Conservation (phyloP, 2,113 vertebrate genomes). For the Vireo altiloquus region DNA sequence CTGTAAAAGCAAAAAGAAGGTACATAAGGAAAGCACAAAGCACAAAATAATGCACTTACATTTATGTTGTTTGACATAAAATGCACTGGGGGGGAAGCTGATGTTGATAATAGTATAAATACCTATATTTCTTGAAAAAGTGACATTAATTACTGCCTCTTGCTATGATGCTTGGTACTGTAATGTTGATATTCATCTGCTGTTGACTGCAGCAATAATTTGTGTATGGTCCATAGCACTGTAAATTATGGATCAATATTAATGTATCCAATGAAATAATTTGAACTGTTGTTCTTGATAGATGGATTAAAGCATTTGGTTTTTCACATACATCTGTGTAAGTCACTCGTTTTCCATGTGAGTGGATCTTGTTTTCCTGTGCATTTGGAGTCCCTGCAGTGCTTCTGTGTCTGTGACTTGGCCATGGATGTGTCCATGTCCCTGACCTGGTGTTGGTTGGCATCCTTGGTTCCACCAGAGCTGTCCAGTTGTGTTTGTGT, state of each 20-base stretch:
- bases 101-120: conserved; percentile 74
- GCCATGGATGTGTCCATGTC: not conserved
- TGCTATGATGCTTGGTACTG: conserved; percentile 81
- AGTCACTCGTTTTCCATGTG: conserved; percentile 56
- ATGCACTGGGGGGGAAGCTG: conserved; percentile 79
- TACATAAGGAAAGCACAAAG: conserved; percentile 72
- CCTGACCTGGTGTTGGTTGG: not conserved
- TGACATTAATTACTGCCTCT: conserved; percentile 79
- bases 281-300: conserved; percentile 81
- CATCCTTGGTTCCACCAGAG: not conserved
- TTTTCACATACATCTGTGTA: conserved; percentile 72
- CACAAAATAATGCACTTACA: conserved; percentile 82
- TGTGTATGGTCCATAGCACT: conserved; percentile 80
- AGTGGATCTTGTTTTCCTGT: conserved; percentile 6
- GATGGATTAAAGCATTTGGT: conserved; percentile 82
- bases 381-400: not conserved
- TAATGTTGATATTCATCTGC: conserved; percentile 83
- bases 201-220: conserved; percentile 78
- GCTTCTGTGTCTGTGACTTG: not conserved
- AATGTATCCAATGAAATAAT: conserved; percentile 80
- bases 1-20: conserved; percentile 70
- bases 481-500: not conserved
- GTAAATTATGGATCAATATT: conserved; percentile 80
- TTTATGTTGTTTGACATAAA: conserved; percentile 73
- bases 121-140: conserved; percentile 76